Percentiles rank a stretch among this genome's conserved stretches.
Evolutionary conservation across 2,113 vertebrate genomes (phyloP).

Genomic region (Atrichornis clamosus): DNA sequence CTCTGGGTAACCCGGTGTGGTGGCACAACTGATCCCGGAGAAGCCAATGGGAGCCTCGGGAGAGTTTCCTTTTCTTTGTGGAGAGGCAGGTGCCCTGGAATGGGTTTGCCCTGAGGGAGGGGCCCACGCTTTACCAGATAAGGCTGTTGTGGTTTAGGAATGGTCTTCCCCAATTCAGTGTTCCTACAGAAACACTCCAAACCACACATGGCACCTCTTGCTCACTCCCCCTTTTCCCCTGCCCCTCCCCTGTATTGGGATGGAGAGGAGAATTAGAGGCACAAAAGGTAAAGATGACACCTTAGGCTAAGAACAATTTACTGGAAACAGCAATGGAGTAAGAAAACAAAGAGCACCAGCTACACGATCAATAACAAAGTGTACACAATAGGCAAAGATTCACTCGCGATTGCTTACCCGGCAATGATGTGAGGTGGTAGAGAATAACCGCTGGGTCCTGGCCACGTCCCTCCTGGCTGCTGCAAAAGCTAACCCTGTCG

Average conservation of each 20-base stretch:
- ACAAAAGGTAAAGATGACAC: neutral
- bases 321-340: neutral
- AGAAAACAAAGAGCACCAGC: neutral
- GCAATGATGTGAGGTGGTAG: neutral
- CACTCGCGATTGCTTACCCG: neutral
- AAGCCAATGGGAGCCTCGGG: rapidly evolving
- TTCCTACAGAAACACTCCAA: neutral
- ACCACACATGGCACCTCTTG: rapidly evolving
- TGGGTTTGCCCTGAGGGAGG: neutral
- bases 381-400: neutral
- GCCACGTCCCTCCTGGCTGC: neutral
- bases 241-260: rapidly evolving
- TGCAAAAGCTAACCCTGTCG: neutral
- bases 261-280: neutral
- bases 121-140: neutral
- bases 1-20: rapidly evolving
- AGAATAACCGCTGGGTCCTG: neutral
- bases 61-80: neutral
- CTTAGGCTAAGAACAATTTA: neutral
- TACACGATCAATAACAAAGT: neutral
- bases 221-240: neutral
- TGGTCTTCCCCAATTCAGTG: neutral
- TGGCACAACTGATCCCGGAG: rapidly evolving
- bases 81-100: neutral
- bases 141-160: neutral